phyloP scores from a whole-genome alignment of 2,113 vertebrate species.

The Hylia prasina region DNA sequence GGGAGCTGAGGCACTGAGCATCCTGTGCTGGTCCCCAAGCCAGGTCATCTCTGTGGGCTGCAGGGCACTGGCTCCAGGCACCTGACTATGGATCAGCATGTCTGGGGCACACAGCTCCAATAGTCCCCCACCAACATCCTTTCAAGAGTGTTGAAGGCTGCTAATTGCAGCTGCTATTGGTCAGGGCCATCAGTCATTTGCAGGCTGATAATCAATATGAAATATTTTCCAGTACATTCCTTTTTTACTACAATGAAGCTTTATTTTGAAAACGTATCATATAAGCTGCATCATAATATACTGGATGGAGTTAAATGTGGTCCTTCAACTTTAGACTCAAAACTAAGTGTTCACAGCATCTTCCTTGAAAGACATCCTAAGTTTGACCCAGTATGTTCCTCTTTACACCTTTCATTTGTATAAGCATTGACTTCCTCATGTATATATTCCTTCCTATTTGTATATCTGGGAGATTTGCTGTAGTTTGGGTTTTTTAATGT shows the following conservation, averaged over 20 bases:
- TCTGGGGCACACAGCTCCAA: rapidly evolving
- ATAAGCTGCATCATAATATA: not conserved
- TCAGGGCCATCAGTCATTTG: not conserved
- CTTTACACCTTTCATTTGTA: not conserved
- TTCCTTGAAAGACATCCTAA: rapidly evolving
- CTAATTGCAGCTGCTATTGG: not conserved
- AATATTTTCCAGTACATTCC: not conserved
- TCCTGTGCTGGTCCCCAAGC: not conserved
- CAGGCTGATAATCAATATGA: not conserved
- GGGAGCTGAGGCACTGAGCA: not conserved
- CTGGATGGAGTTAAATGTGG: not conserved
- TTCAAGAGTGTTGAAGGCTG: not conserved
- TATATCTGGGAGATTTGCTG: not conserved
- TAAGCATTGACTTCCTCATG: not conserved
- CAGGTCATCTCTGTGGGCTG: not conserved
- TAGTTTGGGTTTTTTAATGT: not conserved
- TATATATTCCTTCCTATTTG: too few species aligned
- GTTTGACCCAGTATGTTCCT: not conserved
- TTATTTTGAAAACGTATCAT: not conserved
- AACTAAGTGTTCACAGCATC: not conserved
- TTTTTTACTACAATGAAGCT: not conserved
- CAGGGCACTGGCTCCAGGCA: not conserved
- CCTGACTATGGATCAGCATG: rapidly evolving
- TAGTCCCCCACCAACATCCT: not conserved
- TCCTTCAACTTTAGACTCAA: not conserved